Evolutionary conservation across 2,113 vertebrate species (phyloP).

Genomic region (Cervus canadensis): DNA sequence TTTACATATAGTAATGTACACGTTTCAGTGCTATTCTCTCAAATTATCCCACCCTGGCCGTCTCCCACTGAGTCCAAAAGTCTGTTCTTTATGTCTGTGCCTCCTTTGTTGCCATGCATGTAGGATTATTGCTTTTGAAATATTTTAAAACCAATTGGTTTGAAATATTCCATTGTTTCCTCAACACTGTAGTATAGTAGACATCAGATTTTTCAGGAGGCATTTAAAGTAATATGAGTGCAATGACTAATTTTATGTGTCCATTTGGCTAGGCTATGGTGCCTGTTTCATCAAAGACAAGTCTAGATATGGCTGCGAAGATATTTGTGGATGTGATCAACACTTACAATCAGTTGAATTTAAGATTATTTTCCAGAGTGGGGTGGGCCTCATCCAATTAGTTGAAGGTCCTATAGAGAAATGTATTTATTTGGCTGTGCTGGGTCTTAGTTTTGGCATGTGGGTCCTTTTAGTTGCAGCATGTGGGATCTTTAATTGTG

Average conservation of each 20-base stretch:
- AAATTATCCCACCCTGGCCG: background rate
- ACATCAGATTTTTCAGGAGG: background rate
- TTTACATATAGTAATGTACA: background rate
- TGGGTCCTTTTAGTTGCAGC: background rate
- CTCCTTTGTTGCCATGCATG: background rate
- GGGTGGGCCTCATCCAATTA: background rate
- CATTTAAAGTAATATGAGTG: background rate
- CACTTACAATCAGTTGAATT: background rate
- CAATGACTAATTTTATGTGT: background rate
- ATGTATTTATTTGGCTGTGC: background rate
- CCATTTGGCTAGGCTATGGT: background rate
- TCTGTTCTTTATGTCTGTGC: background rate
- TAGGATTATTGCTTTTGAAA: background rate
- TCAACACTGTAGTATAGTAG: background rate
- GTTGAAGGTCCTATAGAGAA: background rate
- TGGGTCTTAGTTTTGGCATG: background rate
- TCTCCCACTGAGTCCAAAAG: background rate
- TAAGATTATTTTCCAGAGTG: background rate
- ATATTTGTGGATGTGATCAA: background rate
- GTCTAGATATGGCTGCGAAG: background rate
- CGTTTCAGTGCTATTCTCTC: background rate
- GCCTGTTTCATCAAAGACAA: background rate
- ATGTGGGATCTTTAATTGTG: background rate
- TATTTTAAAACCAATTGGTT: background rate
- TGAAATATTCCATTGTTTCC: background rate